phyloP scores from a whole-genome alignment of 2,113 vertebrate species.

The Okapia johnstoni region DNA sequence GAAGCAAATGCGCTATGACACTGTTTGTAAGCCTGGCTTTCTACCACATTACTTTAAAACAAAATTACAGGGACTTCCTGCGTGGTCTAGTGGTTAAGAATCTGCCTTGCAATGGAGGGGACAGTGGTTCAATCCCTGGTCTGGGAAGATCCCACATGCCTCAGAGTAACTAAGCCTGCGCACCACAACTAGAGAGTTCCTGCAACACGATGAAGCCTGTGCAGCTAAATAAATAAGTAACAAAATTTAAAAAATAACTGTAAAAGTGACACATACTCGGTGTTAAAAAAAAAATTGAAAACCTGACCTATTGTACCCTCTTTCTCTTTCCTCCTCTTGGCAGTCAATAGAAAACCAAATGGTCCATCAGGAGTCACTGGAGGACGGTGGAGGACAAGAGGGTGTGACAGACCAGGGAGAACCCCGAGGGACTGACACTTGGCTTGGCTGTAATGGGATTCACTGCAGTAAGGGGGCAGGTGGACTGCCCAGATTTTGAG shows the following conservation, averaged over 20 bases:
- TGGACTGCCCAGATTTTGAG: neutral
- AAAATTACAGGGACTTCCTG: neutral
- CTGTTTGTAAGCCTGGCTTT: constrained; percentile 4
- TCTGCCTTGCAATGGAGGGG: neutral
- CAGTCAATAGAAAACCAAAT: neutral
- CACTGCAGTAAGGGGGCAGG: neutral
- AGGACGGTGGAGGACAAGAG: neutral
- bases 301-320: neutral
- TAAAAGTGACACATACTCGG: neutral
- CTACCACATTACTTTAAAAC: neutral
- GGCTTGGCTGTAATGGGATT: neutral
- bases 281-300: neutral
- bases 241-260: neutral
- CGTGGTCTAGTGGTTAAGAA: neutral
- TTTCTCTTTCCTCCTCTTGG: neutral
- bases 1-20: neutral
- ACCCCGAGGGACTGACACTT: no score
- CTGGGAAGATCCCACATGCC: neutral
- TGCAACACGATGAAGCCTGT: neutral
- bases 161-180: neutral
- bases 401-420: neutral
- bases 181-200: neutral
- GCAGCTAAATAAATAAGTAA: neutral
- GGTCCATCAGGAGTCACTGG: neutral
- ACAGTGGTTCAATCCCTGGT: neutral